Evolutionary conservation across 2,888 invertebrate genomes (phyloP).

Genomic region (Patella caerulea): DNA sequence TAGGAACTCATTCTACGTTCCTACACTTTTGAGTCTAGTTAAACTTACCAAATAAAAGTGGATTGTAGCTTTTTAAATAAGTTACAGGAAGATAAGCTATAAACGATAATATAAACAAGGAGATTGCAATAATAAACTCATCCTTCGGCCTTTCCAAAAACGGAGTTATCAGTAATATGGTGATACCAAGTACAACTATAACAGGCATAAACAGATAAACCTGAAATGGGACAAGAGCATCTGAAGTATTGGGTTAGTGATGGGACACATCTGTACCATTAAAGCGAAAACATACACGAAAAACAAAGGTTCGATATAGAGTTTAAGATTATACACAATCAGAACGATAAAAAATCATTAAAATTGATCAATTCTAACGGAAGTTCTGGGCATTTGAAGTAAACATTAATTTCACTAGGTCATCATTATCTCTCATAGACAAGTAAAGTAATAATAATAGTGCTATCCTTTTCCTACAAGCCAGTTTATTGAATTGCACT

Average conservation of each 20-base stretch:
- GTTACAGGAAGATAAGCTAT: slow-evolving; percentile 39
- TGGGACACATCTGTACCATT: no score
- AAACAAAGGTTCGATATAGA: no score
- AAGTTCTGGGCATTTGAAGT: no score
- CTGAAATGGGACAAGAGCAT: slow-evolving; percentile 15
- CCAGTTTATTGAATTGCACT: no score
- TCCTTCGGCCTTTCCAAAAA: slow-evolving; percentile 35
- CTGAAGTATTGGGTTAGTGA: background rate
- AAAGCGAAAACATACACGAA: no score
- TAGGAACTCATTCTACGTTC: no score
- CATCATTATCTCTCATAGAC: background rate
- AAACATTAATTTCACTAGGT: background rate
- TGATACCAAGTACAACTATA: slow-evolving; percentile 33
- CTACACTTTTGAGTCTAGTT: no score
- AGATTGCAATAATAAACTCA: slow-evolving; percentile 44
- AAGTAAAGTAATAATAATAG: no score
- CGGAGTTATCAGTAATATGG: slow-evolving; percentile 32
- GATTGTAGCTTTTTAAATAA: slow-evolving; percentile 30
- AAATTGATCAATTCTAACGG: no score
- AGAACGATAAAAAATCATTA: no score
- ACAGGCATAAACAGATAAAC: slow-evolving; percentile 39
- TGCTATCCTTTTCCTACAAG: background rate
- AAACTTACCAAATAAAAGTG: background rate
- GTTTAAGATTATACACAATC: no score
- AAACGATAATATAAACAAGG: slow-evolving; percentile 36